Conservation (phyloP, 2,888 invertebrate species). For the Horisme vitalbata region DNA sequence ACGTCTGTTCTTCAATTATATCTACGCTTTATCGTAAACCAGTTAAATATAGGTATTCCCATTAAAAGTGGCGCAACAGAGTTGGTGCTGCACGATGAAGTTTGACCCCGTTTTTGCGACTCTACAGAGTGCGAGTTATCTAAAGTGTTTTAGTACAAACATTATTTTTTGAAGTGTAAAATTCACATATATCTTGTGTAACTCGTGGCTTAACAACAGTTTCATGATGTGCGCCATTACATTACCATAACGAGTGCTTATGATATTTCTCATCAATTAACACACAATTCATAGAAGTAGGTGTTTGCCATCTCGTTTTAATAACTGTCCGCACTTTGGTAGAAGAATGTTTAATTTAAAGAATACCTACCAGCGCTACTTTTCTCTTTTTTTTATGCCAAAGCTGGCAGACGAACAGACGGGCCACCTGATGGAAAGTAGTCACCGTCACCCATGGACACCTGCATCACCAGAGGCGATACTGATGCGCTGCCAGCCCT, state of each 20-base stretch:
- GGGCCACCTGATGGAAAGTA: no score
- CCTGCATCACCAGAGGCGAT: no score
- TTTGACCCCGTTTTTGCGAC: slow-evolving; percentile 43
- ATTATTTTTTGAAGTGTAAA: slow-evolving; percentile 3
- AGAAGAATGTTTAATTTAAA: background rate
- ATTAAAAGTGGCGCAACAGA: slow-evolving; percentile 55
- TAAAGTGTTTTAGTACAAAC: slow-evolving; percentile 13
- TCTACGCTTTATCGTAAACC: slow-evolving; percentile 54
- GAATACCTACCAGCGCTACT: no score
- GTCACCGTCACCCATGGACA: no score
- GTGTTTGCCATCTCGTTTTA: background rate
- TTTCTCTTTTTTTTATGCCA: no score
- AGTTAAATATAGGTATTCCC: slow-evolving; percentile 51
- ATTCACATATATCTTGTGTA: slow-evolving; percentile 13
- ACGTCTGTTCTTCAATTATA: slow-evolving; percentile 62
- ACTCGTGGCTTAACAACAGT: slow-evolving; percentile 5
- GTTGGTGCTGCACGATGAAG: slow-evolving; percentile 44
- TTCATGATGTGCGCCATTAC: slow-evolving; percentile 4
- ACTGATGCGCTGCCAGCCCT: no score
- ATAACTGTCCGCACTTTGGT: slow-evolving; percentile 1
- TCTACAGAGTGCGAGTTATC: slow-evolving; percentile 19
- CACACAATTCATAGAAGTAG: slow-evolving; percentile 3
- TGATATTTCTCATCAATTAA: slow-evolving; percentile 18
- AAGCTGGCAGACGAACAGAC: no score
- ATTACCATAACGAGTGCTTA: slow-evolving; percentile 13